Base-by-base conservation (phyloP, 2,797 vertebrate genomes). In the Malurus leucopterus region DNA sequence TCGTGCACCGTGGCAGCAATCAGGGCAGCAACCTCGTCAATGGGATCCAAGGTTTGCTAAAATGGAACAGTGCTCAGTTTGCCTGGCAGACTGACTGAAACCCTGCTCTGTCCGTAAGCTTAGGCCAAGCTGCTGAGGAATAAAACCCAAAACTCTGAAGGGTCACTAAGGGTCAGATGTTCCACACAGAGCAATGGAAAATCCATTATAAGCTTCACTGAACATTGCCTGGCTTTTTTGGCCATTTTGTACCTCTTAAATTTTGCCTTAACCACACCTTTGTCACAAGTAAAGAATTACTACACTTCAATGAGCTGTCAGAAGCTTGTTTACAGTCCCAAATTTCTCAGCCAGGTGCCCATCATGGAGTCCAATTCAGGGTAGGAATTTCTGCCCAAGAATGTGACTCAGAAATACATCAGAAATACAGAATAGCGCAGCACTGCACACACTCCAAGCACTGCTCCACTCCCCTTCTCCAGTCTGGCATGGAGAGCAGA, bases 1-100 rank as follows among this genome's bases (percentile, higher is more conserved):
- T 99, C 99, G 1, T 99, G 99, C 29, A 99, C 98, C 1, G 98
- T 98, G 47, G 99, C 99, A 69, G 99, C 99, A 17, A 99, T 99
- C 92, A 99, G 97, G 21, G 99, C 98, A 0, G 99, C 98, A 23
- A 98, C 99, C 93, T 99, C 98, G 8, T 99, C 99, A 6, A 98
- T 98, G 0, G 97, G 98, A 90, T 99, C 99, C 93, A 99, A 94
- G 80, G 98, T 99, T 98, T 99, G 98, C 99, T 99, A 96, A 95
- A 93, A 94, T 58, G 95, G 57, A 90, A 86, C 54, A 85, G 91
- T 61, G 59, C 68, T 92, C 51, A 73, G 88, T 80, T 85, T 87
- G 88, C 77, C 89, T 87, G 73, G 70, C 78, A 93, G 58, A 74
- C 41, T 79, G 71, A 32, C 40, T 65, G 71, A 82, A 95, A 92